These are phyloP conservation scores for Eulemur macaco DNA, from an alignment of 2,113 vertebrate species.

Conservation along the genomic window DNA sequence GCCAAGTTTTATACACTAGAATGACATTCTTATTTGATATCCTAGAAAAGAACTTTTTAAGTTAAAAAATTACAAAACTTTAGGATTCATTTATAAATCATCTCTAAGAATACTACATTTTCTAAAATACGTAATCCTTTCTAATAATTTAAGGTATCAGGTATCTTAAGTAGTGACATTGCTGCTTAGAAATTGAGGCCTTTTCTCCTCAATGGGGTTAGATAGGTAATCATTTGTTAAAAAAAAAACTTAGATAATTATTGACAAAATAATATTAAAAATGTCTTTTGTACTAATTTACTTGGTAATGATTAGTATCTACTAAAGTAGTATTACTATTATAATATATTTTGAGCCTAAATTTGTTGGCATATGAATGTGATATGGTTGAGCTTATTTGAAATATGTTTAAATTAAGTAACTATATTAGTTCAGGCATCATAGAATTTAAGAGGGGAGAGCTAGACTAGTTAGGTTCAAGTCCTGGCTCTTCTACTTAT, in stretches of 20 bases:
- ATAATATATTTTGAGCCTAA: neutral
- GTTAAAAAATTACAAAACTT: neutral
- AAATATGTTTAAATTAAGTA: neutral
- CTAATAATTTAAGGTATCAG: neutral
- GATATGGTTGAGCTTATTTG: neutral
- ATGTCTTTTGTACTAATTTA: neutral
- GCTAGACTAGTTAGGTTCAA: neutral
- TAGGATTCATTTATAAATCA: neutral
- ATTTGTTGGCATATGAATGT: neutral
- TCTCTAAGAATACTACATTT: neutral
- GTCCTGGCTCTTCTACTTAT: neutral
- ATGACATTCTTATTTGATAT: neutral
- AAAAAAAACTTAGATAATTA: neutral
- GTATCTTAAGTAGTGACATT: constrained; percentile 12
- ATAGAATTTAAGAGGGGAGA: neutral
- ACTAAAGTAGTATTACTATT: neutral
- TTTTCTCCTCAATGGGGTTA: neutral
- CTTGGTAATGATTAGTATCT: neutral
- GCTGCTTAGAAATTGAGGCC: neutral
- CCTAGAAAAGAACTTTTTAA: neutral
- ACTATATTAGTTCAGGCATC: neutral
- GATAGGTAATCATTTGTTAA: constrained; percentile 6
- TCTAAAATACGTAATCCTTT: neutral
- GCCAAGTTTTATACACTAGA: neutral
- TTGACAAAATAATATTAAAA: constrained; percentile 12